Base-by-base conservation (phyloP, 1,140 invertebrate genomes). In the Polypedilum pembai region DNA sequence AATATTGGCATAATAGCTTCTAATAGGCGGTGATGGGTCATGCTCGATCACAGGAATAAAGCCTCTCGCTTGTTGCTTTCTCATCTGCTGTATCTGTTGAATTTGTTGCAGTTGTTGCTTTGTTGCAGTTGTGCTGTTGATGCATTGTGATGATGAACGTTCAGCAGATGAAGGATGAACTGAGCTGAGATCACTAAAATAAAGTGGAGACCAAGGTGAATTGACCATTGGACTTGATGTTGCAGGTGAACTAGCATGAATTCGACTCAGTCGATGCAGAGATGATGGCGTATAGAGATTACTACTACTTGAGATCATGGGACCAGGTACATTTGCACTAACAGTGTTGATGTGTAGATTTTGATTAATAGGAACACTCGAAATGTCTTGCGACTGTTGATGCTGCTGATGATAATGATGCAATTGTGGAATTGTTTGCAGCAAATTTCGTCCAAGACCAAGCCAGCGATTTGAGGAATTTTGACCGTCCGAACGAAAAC, bases 171-270 rank as follows among this genome's bases (percentile, higher is more conserved):
- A 91, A 41, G 90, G 88, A 78, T 91, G 91, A n/a, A 94, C 92
- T 8, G 92, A 93, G 83, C 92, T 94, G 76, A 94, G 85, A 82
- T 94, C 93, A 79, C 90, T 92, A 78, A 92, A 90, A 82, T 91
- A 91, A 75, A 90, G 84, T 33, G 89, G 85, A 8, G 88, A 87
- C 86, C 89, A 89, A 0, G 85, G 85, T 1, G 79, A 85, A 75
- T 72, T 79, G 75, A 77, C 84, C 88, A 84, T 82, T 88, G 76
- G 84, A 84, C 78, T 79, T 79, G 79, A 83, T 80, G 85, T 75
- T 77, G 85, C 80, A 7, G 90, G 90, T 72, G 89, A 91, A 76
- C 89, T 90, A 20, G 89, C 88, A 76, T 87, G 85, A 66, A 88
- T 85, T 76, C 88, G 85, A 1, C 87, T 85, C 74, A 86, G 82